These are phyloP conservation scores for Drosophila planitibia DNA, from an alignment of 2,888 invertebrate genomes.

Conservation along the genomic window DNA sequence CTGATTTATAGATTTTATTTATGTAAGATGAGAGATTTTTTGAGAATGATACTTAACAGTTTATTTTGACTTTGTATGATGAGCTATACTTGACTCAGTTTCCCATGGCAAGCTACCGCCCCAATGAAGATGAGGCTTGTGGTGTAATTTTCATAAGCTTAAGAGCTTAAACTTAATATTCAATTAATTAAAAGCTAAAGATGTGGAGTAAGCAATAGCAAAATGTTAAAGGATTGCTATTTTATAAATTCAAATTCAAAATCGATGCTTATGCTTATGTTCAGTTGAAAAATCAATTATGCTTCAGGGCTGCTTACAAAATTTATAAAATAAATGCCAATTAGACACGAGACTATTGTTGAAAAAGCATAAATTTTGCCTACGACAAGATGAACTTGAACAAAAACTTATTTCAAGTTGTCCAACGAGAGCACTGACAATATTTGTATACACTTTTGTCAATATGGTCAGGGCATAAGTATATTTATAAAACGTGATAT, in stretches of 20 bases:
- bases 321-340: not conserved
- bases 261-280: not conserved
- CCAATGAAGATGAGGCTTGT: not conserved
- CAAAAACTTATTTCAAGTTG: not conserved
- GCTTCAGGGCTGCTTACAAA: not conserved
- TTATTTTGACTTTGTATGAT: not conserved
- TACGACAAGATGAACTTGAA: too few species aligned
- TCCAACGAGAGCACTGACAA: not conserved
- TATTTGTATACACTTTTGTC: not conserved
- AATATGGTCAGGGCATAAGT: not conserved
- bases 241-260: not conserved
- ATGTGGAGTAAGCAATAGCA: not conserved
- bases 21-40: not conserved
- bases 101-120: not conserved
- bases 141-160: not conserved
- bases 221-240: not conserved
- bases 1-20: not conserved
- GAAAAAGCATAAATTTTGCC: not conserved
- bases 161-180: not conserved
- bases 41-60: not conserved
- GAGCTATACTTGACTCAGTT: not conserved
- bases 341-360: not conserved
- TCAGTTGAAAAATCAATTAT: not conserved
- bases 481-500: constrained; percentile 1
- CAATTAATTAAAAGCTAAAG: not conserved